phyloP scores from a whole-genome alignment of 2,797 vertebrate genomes.

The Yasuhikotakia modesta region DNA sequence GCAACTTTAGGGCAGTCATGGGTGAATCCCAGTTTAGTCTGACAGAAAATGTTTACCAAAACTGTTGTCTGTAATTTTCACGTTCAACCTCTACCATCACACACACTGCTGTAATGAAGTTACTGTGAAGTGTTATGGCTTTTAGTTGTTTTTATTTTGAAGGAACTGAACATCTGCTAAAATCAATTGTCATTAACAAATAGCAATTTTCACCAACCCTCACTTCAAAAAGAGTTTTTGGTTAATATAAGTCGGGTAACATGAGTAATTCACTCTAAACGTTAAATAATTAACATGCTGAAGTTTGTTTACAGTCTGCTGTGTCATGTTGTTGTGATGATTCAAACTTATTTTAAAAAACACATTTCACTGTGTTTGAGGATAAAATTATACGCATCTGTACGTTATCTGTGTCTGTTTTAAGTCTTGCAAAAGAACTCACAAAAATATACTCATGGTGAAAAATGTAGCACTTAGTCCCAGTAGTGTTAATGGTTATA shows the following conservation, averaged over 20 bases:
- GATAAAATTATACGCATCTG: slow-evolving; percentile 9
- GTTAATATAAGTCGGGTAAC: background rate
- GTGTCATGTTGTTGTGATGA: background rate
- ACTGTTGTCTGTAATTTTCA: slow-evolving; percentile 86
- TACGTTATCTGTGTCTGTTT: slow-evolving; percentile 7
- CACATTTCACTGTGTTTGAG: background rate
- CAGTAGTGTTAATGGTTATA: slow-evolving; percentile 3
- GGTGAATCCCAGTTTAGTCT: slow-evolving; percentile 77
- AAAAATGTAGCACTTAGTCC: slow-evolving; percentile 47
- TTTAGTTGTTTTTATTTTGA: slow-evolving; percentile 31
- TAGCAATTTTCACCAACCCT: slow-evolving; percentile 6
- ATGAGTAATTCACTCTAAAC: background rate
- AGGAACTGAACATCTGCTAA: slow-evolving; percentile 10
- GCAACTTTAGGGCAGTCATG: slow-evolving; percentile 87
- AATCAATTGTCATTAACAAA: background rate
- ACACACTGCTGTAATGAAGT: slow-evolving; percentile 65
- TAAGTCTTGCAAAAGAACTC: background rate
- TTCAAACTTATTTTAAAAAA: slow-evolving; percentile 4
- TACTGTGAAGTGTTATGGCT: slow-evolving; percentile 64
- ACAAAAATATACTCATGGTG: slow-evolving; percentile 11
- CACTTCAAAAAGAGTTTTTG: background rate
- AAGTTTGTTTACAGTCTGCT: slow-evolving; percentile 25
- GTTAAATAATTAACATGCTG: background rate
- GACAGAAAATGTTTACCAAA: slow-evolving; percentile 73
- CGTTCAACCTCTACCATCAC: slow-evolving; percentile 81